Evolutionary conservation across 2,797 vertebrate species (phyloP), one percentile per base, ranked within the genome.

Genomic region (Oophaga sylvatica): DNA sequence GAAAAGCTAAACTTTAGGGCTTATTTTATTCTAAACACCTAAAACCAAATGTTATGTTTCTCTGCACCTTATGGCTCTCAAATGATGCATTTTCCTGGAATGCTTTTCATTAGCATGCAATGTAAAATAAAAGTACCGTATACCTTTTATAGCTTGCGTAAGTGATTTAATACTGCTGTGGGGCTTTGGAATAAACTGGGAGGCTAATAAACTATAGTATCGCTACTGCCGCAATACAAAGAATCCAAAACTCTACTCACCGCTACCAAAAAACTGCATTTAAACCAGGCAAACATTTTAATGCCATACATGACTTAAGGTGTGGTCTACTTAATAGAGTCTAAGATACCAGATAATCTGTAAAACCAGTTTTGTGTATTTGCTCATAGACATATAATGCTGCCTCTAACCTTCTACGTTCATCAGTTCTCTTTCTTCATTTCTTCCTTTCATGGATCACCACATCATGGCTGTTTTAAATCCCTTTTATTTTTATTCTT

Each of bases 11-110:
- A 75, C 68, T 73, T 31, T 22, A 62, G 59, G 59, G 16, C 41
- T n/a, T 53, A 81, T 65, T 48, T 81, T 48, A 48, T 65, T 48
- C 80, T 65, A 63, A 81, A 48, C 35, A 16, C 35, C 31, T 65
- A 81, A 48, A 26, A 67, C 41, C 26, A 65, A 63, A 65, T 81
- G 35, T 45, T 67, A 26, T 15, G 60, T 20, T 65, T 67, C 35
- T 26, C 10, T 3, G 60, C 35, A 67, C 6, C 16, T 67, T 81
- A 65, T n/a, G 63, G 13, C 80, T 81, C 80, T 65, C 60, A 48
- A 19, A 48, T 67, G 22, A 65, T 65, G 15, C 62, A 29, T 81
- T 67, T 56, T 67, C 0, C 31, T 19, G 22, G 60, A 65, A 45
- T 67, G n/a, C 45, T 45, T 80, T 63, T 45, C 35, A 26, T n/a